These are phyloP conservation scores for Eledone cirrhosa DNA, from an alignment of 2,888 invertebrate species.

Conservation along the genomic window DNA sequence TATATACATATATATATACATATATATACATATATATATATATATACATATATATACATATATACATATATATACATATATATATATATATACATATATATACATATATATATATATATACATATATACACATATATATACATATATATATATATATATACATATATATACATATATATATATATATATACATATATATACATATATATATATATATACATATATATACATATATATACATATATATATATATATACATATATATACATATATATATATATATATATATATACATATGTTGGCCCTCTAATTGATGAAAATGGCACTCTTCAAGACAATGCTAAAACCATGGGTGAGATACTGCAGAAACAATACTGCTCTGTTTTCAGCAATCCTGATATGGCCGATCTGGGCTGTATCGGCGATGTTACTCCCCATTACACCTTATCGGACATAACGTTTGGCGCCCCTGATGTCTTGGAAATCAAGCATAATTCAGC, in stretches of 20 bases:
- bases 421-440: no score
- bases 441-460: no score
- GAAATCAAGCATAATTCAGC: no score
- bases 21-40: background rate
- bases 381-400: no score
- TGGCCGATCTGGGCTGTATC: no score
- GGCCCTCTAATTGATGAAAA: no score
- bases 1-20: background rate
- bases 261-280: background rate
- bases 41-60: background rate
- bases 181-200: background rate
- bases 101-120: background rate
- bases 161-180: background rate
- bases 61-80: background rate
- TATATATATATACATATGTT: background rate
- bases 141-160: background rate
- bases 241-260: background rate
- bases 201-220: background rate
- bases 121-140: background rate
- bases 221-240: background rate
- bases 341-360: no score
- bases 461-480: no score
- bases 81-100: background rate
- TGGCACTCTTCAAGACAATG: no score
- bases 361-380: background rate